Evolutionary conservation across 2,888 invertebrate species (phyloP).

Genomic region (Microchrysa polita): DNA sequence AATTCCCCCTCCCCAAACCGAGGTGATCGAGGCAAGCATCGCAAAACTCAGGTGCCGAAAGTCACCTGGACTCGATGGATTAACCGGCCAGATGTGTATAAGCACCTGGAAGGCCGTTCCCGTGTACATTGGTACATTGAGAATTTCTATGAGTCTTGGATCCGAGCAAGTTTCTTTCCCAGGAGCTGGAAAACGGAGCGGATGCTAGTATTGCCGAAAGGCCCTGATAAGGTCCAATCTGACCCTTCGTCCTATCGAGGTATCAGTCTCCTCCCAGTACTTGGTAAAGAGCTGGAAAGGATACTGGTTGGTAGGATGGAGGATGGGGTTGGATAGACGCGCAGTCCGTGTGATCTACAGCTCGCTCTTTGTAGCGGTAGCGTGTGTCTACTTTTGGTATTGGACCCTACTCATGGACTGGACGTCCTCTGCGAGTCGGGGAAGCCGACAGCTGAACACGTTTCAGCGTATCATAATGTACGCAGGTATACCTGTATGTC

Average conservation of each 20-base stretch:
- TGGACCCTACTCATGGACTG: no score
- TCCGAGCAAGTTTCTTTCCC: neutral
- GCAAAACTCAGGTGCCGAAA: neutral
- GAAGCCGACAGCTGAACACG: no score
- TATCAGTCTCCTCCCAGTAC: no score
- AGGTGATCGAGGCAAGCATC: neutral
- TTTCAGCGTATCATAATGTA: no score
- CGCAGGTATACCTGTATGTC: no score
- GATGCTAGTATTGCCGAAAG: neutral
- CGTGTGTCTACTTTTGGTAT: no score
- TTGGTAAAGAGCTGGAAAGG: neutral
- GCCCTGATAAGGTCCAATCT: neutral
- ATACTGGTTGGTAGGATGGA: neutral
- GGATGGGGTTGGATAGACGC: neutral
- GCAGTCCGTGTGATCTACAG: no score
- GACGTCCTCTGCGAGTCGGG: no score
- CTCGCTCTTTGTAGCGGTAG: no score
- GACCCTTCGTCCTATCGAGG: neutral
- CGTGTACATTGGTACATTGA: neutral
- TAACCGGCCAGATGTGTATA: slow-evolving; percentile 21
- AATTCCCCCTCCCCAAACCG: neutral
- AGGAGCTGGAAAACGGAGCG: no score
- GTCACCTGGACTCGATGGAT: slow-evolving; percentile 7
- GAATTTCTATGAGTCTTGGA: neutral
- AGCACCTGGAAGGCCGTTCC: slow-evolving; percentile 7